A percentile compares a stretch with the other conserved stretches of the same genome.
phyloP scores from a whole-genome alignment of 2,797 vertebrate species.

The Thalassophryne amazonica region DNA sequence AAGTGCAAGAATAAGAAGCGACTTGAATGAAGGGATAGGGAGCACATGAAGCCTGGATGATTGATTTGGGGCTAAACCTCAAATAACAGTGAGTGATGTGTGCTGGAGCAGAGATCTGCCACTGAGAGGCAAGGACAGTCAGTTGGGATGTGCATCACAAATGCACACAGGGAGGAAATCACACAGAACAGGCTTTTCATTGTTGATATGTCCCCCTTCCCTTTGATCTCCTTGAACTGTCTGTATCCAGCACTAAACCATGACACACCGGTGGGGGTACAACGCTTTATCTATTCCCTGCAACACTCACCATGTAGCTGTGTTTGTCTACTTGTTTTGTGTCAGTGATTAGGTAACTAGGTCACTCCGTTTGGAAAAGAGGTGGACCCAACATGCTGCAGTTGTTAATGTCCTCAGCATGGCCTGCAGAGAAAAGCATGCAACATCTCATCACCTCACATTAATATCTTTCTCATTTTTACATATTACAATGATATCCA shows the following conservation, averaged over 20 bases:
- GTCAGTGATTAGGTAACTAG: slow-evolving; percentile 43
- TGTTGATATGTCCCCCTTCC: slow-evolving; percentile 34
- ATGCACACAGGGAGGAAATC: slow-evolving; percentile 3
- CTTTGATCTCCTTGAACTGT: slow-evolving; percentile 52
- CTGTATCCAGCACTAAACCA: slow-evolving; percentile 26
- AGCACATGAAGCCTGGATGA: slow-evolving; percentile 32
- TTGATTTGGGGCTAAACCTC: slow-evolving; percentile 47
- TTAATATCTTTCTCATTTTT: slow-evolving; percentile 30
- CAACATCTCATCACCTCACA: slow-evolving; percentile 10
- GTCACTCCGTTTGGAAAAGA: slow-evolving; percentile 44
- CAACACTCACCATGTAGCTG: slow-evolving; percentile 27
- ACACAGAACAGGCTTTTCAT: slow-evolving; percentile 34
- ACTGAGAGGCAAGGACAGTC: slow-evolving; percentile 36
- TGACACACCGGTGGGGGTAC: slow-evolving; percentile 32
- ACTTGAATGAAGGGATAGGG: background rate
- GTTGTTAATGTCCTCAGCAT: slow-evolving; percentile 31
- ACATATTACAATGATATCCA: background rate
- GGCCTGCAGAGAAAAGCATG: slow-evolving; percentile 24
- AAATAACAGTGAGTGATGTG: slow-evolving; percentile 60
- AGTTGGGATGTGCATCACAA: slow-evolving; percentile 28
- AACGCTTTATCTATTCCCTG: slow-evolving; percentile 34
- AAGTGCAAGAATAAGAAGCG: background rate
- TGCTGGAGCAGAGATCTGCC: slow-evolving; percentile 40
- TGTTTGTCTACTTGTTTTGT: slow-evolving; percentile 8
- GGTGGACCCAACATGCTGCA: slow-evolving; percentile 17